Evolutionary conservation across 1,140 invertebrate species (phyloP).

Genomic region (Grapholita molesta): DNA sequence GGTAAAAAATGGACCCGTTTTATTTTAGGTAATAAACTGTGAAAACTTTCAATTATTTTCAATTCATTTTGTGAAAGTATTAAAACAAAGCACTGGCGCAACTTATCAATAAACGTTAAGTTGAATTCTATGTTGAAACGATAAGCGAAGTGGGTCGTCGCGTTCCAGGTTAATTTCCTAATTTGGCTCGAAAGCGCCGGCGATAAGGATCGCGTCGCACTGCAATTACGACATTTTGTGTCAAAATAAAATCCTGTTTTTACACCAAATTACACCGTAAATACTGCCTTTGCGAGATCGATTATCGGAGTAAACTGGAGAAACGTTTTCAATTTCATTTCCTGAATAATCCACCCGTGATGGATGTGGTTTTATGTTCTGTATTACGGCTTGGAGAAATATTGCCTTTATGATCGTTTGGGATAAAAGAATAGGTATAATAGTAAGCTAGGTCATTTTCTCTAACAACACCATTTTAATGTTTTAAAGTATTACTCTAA

Average conservation of each 20-base stretch:
- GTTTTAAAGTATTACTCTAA: no score
- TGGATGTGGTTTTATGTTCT: not conserved
- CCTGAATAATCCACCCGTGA: conserved; percentile 4
- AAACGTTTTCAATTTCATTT: conserved; percentile 6
- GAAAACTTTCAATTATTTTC: not conserved
- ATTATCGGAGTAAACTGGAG: not conserved
- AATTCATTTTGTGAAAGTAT: not conserved
- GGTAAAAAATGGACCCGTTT: no score
- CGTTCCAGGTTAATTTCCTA: conserved; percentile 40
- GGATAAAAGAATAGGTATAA: not conserved
- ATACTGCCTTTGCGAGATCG: conserved; percentile 26
- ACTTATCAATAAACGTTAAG: not conserved
- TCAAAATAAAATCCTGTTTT: conserved; percentile 55
- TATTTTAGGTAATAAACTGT: not conserved
- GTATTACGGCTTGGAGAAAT: not conserved
- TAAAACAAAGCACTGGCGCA: not conserved
- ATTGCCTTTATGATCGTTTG: not conserved
- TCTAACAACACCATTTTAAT: no score
- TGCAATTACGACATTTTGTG: conserved; percentile 58
- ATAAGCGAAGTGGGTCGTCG: conserved; percentile 30
- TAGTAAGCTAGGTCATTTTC: no score
- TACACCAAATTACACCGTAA: conserved; percentile 57
- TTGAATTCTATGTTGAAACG: conserved; percentile 3
- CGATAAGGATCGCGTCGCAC: conserved; percentile 57
- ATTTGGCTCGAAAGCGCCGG: conserved; percentile 53